A percentile compares a stretch with the other conserved stretches of the same genome.
Conservation (phyloP, 2,797 vertebrate species). For the Poeciliopsis turneri region DNA sequence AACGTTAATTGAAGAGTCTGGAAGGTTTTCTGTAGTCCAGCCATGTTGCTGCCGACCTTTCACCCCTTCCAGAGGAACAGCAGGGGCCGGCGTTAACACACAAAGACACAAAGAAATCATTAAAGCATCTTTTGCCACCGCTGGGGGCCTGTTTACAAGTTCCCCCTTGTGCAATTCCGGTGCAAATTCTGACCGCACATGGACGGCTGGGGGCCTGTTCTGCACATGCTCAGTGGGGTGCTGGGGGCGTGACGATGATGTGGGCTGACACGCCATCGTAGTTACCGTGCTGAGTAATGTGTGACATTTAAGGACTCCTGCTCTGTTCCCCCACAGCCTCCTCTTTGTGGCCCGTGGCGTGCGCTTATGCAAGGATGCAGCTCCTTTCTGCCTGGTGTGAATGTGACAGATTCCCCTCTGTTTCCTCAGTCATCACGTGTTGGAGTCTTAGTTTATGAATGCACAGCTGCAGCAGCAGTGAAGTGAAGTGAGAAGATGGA, state of each 20-base stretch:
- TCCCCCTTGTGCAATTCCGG: conserved; percentile 41
- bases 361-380: not conserved
- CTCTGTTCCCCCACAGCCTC: conserved; percentile 26
- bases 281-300: conserved; percentile 70
- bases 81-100: not conserved
- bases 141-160: conserved; percentile 24
- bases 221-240: conserved; percentile 68
- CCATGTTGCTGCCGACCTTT: not conserved
- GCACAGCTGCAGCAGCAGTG: not conserved
- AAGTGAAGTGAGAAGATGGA: not conserved
- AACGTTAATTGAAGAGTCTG: not conserved
- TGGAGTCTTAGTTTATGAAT: not conserved
- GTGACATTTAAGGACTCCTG: conserved; percentile 74
- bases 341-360: conserved; percentile 15
- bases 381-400: conserved; percentile 26
- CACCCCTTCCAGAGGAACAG: conserved; percentile 22
- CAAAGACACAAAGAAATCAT: conserved; percentile 27
- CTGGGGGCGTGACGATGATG: conserved; percentile 52
- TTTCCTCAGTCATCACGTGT: not conserved
- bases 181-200: conserved; percentile 51
- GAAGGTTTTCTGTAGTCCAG: not conserved
- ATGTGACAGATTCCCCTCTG: not conserved
- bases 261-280: conserved; percentile 62
- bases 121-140: conserved; percentile 56
- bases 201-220: conserved; percentile 59